phyloP scores from a whole-genome alignment of 1,140 invertebrate species.

The Camponotus pennsylvanicus region DNA sequence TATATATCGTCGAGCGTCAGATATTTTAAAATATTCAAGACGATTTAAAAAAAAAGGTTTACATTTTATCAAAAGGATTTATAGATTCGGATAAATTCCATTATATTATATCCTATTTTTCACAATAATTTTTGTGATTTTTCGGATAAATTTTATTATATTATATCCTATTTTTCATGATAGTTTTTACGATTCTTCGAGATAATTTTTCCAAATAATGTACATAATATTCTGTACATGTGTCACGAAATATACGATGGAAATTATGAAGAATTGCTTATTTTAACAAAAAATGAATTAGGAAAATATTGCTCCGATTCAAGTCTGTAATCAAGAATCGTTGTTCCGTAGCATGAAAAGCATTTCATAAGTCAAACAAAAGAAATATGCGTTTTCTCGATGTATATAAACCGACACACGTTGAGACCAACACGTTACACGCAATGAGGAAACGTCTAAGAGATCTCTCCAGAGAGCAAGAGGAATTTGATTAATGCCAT shows the following conservation, averaged over 20 bases:
- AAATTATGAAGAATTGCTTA: not conserved
- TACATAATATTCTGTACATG: not conserved
- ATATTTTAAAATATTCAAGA: conserved; percentile 26
- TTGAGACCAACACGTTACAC: conserved; percentile 43
- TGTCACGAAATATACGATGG: not conserved
- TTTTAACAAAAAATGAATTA: conserved; percentile 10
- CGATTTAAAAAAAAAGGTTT: conserved; percentile 10
- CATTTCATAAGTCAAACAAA: not conserved
- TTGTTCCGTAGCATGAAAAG: conserved; percentile 16
- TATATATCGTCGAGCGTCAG: not conserved
- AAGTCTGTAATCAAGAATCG: conserved; percentile 11
- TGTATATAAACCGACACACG: conserved; percentile 13
- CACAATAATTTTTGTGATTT: not conserved
- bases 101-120: not conserved
- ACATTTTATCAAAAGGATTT: not conserved
- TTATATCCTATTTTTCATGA: not conserved
- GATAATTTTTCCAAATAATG: not conserved
- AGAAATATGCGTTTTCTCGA: not conserved
- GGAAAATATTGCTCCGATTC: conserved; percentile 5
- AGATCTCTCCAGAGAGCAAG: not conserved
- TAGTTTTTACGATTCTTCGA: not conserved
- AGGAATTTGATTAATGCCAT: conserved; percentile 71
- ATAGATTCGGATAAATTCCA: not conserved
- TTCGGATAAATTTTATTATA: not conserved
- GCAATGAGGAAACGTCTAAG: conserved; percentile 27